Evolutionary conservation across 2,888 invertebrate genomes (phyloP), one percentile per base, ranked within the genome.

Genomic region (Eumacrocentrus americanus): DNA sequence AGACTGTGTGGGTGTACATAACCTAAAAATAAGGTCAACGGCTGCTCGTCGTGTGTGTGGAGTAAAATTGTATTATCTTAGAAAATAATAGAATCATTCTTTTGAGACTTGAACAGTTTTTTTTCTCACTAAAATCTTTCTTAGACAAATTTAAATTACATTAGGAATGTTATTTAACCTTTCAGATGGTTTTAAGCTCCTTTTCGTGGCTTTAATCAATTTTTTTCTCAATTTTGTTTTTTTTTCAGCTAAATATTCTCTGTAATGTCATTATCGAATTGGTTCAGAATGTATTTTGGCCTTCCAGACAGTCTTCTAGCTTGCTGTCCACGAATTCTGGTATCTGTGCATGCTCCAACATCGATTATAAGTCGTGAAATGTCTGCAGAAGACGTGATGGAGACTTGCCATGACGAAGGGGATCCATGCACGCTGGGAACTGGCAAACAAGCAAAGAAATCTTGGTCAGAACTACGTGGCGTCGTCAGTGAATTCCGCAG

Each of bases 401-500:
- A 76, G 46, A 67, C 61, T 42, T 69, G 70, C 56, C 67, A 68
- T 59, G 71, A 70, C 53, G 68, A 66, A 12, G 66, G 64, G 23
- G 71, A 71, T 22, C 65, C 56, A 46, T 56, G 57, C 12, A 38
- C 46, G 3, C 34, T 54, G 7, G 63, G 62, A 20, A 25, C 48
- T 9, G 44, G 42, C 35, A 63, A 58, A 65, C 65, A 70, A 57
- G 63, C 65, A 50, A 73, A 72, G 58, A 82, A 80, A 72, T 86
- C 89, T 54, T 94, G 93, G 94, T 88, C 89, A 1, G 93, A 93
- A 79, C 85, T 93, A 18, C 86, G 91, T 62, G 87, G 88, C 50
- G 90, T 91, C 6, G 93, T 94, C 0, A 89, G 90, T 73, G 92
- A 92, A 74, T 83, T 94, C 68, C 83, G 94, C 11, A 88, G 91